Conservation (phyloP, 2,113 vertebrate genomes). For the Sorex araneus region DNA sequence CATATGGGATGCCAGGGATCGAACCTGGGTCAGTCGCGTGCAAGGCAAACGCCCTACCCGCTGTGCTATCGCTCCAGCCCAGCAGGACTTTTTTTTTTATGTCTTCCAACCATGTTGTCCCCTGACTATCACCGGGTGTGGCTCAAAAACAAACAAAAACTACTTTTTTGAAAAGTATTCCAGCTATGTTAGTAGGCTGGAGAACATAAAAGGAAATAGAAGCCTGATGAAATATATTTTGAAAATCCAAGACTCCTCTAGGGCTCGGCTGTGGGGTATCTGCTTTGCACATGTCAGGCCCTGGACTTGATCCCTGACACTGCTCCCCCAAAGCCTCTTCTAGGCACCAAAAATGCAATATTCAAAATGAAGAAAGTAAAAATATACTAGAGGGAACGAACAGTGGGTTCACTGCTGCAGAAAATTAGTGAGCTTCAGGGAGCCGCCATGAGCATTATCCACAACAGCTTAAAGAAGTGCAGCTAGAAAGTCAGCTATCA, state of each 20-base stretch:
- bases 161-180: background rate
- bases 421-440: background rate
- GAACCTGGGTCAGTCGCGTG: too few species aligned
- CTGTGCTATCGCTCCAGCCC: too few species aligned
- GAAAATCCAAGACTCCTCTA: background rate
- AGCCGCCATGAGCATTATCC: too few species aligned
- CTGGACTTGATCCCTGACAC: too few species aligned
- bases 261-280: too few species aligned
- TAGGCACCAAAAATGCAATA: background rate
- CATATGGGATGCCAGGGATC: too few species aligned
- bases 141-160: background rate
- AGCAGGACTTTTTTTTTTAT: too few species aligned
- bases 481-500: background rate
- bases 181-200: background rate
- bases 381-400: background rate
- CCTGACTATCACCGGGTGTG: background rate
- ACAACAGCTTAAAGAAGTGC: too few species aligned
- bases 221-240: background rate
- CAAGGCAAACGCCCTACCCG: too few species aligned
- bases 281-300: too few species aligned
- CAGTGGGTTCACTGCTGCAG: background rate
- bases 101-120: too few species aligned
- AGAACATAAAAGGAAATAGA: background rate
- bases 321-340: background rate
- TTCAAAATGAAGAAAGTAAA: slow-evolving; percentile 23